Base-by-base conservation (phyloP, 2,888 invertebrate species). In the Apoderus coryli region DNA sequence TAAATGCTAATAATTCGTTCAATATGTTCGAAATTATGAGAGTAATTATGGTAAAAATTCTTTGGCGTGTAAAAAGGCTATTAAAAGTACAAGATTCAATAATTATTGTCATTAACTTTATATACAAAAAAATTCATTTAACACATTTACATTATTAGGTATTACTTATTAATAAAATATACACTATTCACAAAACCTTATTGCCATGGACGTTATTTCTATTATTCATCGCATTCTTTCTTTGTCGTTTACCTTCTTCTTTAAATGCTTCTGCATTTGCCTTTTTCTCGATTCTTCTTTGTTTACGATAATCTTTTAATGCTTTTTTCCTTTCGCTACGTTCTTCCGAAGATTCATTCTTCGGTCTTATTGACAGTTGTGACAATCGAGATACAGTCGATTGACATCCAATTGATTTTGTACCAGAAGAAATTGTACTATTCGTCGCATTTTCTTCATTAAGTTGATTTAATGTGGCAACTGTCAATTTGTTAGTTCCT, bases 261-360 rank as follows among this genome's bases (percentile, higher is more conserved):
- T 80, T 86, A 52, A 89, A 89, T 0, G 82, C 85, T 16, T 71
- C 63, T 7, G 67, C 65, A 50, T 88, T 89, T 0, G 76, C 72
- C 53, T 88, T 89, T 57, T 74, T 76, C 52, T 89, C 89, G 29
- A 73, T 49, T 50, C 86, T 65, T 38, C 89, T 67, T 48, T 85
- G 84, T 58, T 60, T 68, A 45, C 81, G 68, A 47, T 80, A 82
- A 42, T 80, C 79, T 51, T 76, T 84, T 0, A 90, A 61, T 3
- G 76, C 63, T 22, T 71, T 69, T 54, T 92, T 90, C 3, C 90
- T 63, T 45, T 75, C 71, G 42, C 65, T 72, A 46, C 76, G 74
- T 42, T 89, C 81, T 45, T 84, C 82, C 0, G 70, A 54, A 0
- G 72, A 69, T 62, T 92, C 92, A 38, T 77, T 71, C 57, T 78